Conservation (phyloP, 2,888 invertebrate species). For the Catocala sponsa region DNA sequence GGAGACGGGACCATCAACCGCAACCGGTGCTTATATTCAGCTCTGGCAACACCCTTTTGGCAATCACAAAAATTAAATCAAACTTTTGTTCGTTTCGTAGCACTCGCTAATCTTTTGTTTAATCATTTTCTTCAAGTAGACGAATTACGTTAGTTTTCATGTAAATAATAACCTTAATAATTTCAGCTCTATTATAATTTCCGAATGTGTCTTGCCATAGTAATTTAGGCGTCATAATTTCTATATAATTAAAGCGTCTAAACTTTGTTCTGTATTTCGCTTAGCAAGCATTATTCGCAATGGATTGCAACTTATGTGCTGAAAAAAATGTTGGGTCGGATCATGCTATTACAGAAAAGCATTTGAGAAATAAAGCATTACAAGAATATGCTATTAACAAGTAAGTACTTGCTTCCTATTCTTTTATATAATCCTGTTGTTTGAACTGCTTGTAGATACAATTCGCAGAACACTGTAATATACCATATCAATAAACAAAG, state of each 20-base stretch:
- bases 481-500: too few relatives aligned
- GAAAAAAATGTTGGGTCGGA: conserved; percentile 31
- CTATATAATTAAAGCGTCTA: conserved; percentile 28
- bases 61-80: background rate
- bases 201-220: background rate
- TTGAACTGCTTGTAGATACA: too few relatives aligned
- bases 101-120: background rate
- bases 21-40: background rate
- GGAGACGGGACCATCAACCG: too few relatives aligned
- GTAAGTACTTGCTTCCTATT: conserved; percentile 38
- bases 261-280: background rate
- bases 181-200: background rate
- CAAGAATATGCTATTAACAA: conserved; percentile 40
- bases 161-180: background rate
- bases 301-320: conserved; percentile 48
- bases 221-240: too few relatives aligned
- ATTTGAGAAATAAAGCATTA: conserved; percentile 46
- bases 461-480: too few relatives aligned
- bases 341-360: conserved; percentile 45
- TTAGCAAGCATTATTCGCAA: conserved; percentile 26
- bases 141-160: background rate
- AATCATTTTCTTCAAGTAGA: background rate
- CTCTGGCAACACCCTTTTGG: background rate
- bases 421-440: conserved; percentile 1
- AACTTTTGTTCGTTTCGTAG: conserved; percentile 5